Conservation (phyloP, 2,888 invertebrate genomes). For the Apoda limacodes region DNA sequence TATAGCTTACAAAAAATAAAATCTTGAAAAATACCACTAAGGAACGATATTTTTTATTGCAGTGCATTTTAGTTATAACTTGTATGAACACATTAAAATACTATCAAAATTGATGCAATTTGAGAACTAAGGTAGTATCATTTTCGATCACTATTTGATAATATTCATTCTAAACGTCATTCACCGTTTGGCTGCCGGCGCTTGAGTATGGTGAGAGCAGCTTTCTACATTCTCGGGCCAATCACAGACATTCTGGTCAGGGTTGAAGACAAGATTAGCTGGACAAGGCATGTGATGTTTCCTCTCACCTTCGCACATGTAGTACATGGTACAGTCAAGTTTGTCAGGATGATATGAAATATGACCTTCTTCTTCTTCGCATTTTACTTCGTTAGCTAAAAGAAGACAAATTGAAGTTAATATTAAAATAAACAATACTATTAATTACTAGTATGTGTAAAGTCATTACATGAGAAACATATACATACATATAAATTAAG, state of each 20-base stretch:
- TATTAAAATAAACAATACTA: too few species aligned
- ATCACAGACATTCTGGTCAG: conserved; percentile 93
- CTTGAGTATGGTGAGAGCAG: conserved; percentile 71
- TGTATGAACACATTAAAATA: conserved; percentile 38
- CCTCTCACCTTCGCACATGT: conserved; percentile 95
- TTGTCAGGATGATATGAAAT: conserved; percentile 93
- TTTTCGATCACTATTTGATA: too few species aligned
- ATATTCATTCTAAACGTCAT: background rate
- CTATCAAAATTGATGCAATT: too few species aligned
- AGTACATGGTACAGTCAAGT: conserved; percentile 93
- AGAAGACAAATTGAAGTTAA: too few species aligned
- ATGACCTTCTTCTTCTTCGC: conserved; percentile 95
- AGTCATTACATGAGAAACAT: too few species aligned
- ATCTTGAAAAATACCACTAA: too few species aligned
- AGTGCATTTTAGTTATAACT: too few species aligned
- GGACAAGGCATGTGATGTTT: conserved; percentile 98
- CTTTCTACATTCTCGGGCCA: conserved; percentile 96
- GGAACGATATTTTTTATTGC: too few species aligned
- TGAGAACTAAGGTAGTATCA: too few species aligned
- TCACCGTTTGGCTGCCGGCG: conserved; percentile 58
- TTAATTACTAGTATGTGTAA: too few species aligned
- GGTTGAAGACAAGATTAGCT: conserved; percentile 91
- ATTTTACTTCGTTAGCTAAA: conserved; percentile 87
- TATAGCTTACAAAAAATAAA: too few species aligned
- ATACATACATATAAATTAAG: too few species aligned